phyloP scores from a whole-genome alignment of 2,888 invertebrate species.

The Limnephilus rhombicus region DNA sequence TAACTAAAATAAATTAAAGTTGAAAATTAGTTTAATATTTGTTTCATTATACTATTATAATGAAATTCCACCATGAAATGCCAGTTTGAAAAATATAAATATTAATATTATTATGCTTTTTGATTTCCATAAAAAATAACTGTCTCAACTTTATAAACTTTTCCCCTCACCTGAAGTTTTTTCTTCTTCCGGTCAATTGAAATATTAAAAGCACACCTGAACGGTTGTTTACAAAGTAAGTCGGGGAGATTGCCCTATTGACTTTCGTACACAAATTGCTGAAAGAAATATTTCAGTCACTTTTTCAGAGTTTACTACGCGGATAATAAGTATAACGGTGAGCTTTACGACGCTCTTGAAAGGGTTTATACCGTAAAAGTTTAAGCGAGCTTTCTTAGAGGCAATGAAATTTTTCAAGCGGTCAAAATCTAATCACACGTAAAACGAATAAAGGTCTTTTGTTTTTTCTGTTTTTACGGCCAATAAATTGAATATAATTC shows the following conservation, averaged over 20 bases:
- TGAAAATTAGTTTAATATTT: too few species aligned
- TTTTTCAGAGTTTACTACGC: conserved; percentile 20
- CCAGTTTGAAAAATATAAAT: too few species aligned
- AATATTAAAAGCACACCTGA: conserved; percentile 43
- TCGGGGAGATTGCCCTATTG: conserved; percentile 37
- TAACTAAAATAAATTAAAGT: too few species aligned
- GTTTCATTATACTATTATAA: too few species aligned
- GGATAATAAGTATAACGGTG: conserved; percentile 21
- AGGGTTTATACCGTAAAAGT: neutral
- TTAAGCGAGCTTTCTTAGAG: neutral
- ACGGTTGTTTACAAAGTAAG: conserved; percentile 31
- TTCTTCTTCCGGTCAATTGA: conserved; percentile 15
- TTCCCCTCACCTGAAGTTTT: neutral
- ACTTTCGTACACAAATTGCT: conserved; percentile 24
- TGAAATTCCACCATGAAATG: too few species aligned
- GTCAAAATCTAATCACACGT: neutral
- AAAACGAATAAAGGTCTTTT: neutral
- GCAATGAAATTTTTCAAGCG: neutral
- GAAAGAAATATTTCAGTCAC: conserved; percentile 4
- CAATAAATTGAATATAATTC: neutral
- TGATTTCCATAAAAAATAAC: neutral
- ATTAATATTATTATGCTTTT: neutral
- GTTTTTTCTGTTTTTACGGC: neutral
- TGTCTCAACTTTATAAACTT: conserved; percentile 23
- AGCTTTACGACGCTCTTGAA: conserved; percentile 20